These are phyloP conservation scores for Eleutherodactylus coqui DNA, from an alignment of 2,797 vertebrate genomes.

Conservation along the genomic window DNA sequence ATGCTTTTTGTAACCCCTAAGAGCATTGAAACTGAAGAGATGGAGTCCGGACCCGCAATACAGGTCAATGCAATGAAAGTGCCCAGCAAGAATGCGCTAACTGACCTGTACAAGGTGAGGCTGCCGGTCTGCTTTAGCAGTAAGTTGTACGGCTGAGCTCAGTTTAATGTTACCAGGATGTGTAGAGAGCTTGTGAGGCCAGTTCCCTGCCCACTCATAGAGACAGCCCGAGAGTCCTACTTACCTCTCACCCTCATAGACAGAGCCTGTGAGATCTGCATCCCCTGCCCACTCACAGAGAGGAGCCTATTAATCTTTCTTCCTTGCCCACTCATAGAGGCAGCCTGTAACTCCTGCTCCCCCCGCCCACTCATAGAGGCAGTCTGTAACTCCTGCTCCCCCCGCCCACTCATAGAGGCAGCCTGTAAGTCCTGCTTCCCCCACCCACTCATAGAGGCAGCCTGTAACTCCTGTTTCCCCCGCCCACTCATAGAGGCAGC, in stretches of 20 bases:
- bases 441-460: too few species aligned
- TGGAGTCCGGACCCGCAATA: constrained; percentile 84
- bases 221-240: not conserved
- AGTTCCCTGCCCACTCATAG: not conserved
- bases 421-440: too few species aligned
- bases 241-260: not conserved
- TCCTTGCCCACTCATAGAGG: not conserved
- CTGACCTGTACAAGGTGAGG: constrained; percentile 94
- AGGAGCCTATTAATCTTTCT: not conserved
- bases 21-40: constrained; percentile 77
- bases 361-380: not conserved
- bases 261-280: not conserved
- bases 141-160: not conserved
- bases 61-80: constrained; percentile 93
- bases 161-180: not conserved
- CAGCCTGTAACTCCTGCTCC: not conserved
- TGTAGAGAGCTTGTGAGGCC: not conserved
- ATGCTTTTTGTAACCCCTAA: constrained; percentile 89
- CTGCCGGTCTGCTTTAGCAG: not conserved
- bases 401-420: not conserved
- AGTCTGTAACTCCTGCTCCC: not conserved
- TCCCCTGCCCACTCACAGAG: not conserved
- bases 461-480: too few species aligned
- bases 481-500: too few species aligned
- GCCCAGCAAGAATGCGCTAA: constrained; percentile 90